A percentile compares a stretch with the other conserved stretches of the same genome.
Conservation (phyloP, 2,888 invertebrate genomes). For the Balanococcus diminutus region DNA sequence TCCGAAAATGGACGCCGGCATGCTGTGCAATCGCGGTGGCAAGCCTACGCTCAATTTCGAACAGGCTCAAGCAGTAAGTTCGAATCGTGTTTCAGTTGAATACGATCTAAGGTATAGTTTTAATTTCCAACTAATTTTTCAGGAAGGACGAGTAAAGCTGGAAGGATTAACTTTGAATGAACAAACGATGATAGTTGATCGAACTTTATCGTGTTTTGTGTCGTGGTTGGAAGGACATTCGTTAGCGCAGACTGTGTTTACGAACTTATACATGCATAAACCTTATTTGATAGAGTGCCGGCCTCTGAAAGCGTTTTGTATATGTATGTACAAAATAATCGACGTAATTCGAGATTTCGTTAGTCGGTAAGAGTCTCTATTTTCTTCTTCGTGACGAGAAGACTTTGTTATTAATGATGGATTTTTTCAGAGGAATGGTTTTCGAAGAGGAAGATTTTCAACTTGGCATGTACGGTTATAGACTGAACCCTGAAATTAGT, state of each 20-base stretch:
- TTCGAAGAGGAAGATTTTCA: constrained; percentile 98
- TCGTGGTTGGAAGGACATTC: constrained; percentile 98
- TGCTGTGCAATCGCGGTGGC: constrained; percentile 88
- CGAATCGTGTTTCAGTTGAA: neutral
- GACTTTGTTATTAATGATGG: neutral
- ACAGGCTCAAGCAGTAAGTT: constrained; percentile 72
- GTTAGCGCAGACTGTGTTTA: constrained; percentile 95
- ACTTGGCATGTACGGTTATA: constrained; percentile 87
- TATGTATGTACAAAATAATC: constrained; percentile 85
- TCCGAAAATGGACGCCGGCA: constrained; percentile 99
- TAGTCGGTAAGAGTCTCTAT: constrained; percentile 59
- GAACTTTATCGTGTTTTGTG: constrained; percentile 89
- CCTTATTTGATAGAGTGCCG: constrained; percentile 84
- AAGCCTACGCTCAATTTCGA: constrained; percentile 85
- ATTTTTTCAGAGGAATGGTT: constrained; percentile 73
- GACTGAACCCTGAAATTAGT: constrained; percentile 79
- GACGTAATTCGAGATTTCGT: constrained; percentile 89
- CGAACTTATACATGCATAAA: constrained; percentile 92
- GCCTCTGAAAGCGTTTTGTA: constrained; percentile 82
- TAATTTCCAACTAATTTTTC: constrained; percentile 59
- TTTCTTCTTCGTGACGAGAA: neutral
- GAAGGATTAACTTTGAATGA: constrained; percentile 77
- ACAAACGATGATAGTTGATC: constrained; percentile 91
- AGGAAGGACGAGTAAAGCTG: constrained; percentile 79
- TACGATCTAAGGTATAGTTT: neutral